Evolutionary conservation across 2,888 invertebrate species (phyloP).

Genomic region (Orthonychiurus folsomi): DNA sequence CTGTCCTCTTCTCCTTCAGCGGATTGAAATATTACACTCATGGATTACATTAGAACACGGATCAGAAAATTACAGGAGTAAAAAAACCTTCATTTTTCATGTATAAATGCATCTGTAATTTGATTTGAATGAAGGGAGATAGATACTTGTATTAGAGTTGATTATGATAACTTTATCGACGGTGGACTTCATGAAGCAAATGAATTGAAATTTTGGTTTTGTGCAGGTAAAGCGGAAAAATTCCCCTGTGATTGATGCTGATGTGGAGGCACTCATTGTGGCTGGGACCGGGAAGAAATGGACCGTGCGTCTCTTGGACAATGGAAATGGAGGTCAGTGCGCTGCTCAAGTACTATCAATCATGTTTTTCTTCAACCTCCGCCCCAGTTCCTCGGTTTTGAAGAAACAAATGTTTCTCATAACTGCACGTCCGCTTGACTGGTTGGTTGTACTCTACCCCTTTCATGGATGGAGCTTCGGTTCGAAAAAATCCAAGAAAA

Average conservation of each 20-base stretch:
- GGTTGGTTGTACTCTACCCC: background rate
- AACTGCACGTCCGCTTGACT: no score
- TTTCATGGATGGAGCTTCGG: background rate
- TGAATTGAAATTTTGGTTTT: conserved; percentile 9
- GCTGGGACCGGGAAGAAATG: conserved; percentile 39
- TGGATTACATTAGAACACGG: background rate
- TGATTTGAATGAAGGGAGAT: conserved; percentile 4
- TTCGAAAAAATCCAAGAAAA: background rate
- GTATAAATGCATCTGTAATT: background rate
- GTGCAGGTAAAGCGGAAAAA: conserved; percentile 37
- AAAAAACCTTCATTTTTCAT: background rate
- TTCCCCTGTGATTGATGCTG: conserved; percentile 39
- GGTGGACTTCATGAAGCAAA: no score
- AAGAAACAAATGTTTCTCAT: background rate
- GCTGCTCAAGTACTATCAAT: background rate
- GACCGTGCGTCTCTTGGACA: conserved; percentile 39
- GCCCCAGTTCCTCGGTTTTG: background rate
- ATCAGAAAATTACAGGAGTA: background rate
- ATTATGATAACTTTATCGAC: conserved; percentile 3
- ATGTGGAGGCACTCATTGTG: conserved; percentile 37
- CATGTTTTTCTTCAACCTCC: background rate
- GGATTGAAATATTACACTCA: background rate
- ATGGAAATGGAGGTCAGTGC: conserved; percentile 40
- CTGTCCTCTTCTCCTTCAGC: no score
- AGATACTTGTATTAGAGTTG: conserved; percentile 1